Evolutionary conservation across 2,888 invertebrate genomes (phyloP).

Genomic region (Acanthosepion pharaonis): DNA sequence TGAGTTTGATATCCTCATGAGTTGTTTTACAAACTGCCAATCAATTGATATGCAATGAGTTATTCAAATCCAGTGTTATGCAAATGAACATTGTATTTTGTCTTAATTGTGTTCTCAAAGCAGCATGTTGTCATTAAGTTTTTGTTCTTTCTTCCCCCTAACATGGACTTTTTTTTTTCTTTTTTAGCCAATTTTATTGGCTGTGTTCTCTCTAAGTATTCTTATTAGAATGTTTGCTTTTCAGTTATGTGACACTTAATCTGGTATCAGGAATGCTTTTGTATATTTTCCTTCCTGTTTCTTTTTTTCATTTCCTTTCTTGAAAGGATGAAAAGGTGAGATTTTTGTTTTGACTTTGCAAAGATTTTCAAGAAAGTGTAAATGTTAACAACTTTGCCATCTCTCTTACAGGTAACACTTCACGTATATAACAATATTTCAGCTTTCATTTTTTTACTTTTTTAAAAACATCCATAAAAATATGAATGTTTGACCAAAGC

Average conservation of each 20-base stretch:
- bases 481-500: neutral
- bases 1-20: too few relatives aligned
- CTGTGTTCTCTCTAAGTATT: neutral
- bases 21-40: neutral
- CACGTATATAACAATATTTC: neutral
- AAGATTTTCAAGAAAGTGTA: neutral
- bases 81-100: neutral
- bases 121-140: slow-evolving; percentile 1
- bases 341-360: neutral
- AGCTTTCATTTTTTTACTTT: neutral
- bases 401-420: slow-evolving; percentile 8
- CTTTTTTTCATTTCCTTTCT: neutral
- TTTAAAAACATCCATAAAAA: neutral
- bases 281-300: neutral
- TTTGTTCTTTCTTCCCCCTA: neutral
- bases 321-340: neutral
- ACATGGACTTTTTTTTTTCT: too few relatives aligned
- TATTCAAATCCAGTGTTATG: slow-evolving; percentile 5
- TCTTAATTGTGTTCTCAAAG: slow-evolving; percentile 23
- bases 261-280: slow-evolving; percentile 12
- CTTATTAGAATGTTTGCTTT: neutral
- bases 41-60: neutral
- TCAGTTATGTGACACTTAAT: neutral
- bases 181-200: neutral
- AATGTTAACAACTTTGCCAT: neutral